Evolutionary conservation across 2,797 vertebrate genomes (phyloP).

Genomic region (Phyllotis vaccarum): DNA sequence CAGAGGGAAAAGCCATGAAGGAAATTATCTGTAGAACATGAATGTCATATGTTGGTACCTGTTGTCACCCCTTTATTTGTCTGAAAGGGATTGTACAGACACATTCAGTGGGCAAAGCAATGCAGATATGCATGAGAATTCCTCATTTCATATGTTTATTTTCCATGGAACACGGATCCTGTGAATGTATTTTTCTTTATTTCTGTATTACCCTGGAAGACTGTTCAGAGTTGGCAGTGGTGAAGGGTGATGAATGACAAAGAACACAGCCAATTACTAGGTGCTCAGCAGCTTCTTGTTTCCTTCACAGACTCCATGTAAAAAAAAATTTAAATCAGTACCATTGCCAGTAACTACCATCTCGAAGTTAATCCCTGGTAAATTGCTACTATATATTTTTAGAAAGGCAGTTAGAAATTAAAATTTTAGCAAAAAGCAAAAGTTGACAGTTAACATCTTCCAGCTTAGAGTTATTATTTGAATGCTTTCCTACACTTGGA

Average conservation of each 20-base stretch:
- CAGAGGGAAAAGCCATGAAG: background rate
- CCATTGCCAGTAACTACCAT: slow-evolving; percentile 99
- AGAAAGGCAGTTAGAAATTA: background rate
- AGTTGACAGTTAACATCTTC: background rate
- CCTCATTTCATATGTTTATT: background rate
- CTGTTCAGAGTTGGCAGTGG: background rate
- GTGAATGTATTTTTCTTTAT: background rate
- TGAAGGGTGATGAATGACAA: background rate
- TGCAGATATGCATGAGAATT: background rate
- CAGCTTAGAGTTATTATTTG: background rate
- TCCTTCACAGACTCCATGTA: slow-evolving; percentile 94
- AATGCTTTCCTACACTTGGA: background rate
- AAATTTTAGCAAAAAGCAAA: background rate
- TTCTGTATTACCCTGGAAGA: background rate
- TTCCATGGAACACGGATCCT: background rate
- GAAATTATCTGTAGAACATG: background rate
- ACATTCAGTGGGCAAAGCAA: background rate
- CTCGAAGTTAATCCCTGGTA: slow-evolving; percentile 98
- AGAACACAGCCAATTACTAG: background rate
- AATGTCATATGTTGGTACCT: background rate
- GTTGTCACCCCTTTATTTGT: background rate
- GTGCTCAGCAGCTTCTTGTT: slow-evolving; percentile 27
- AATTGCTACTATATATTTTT: background rate
- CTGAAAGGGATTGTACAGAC: background rate
- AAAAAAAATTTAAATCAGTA: slow-evolving; percentile 99